phyloP scores from a whole-genome alignment of 2,113 vertebrate species.

The Mobula birostris region DNA sequence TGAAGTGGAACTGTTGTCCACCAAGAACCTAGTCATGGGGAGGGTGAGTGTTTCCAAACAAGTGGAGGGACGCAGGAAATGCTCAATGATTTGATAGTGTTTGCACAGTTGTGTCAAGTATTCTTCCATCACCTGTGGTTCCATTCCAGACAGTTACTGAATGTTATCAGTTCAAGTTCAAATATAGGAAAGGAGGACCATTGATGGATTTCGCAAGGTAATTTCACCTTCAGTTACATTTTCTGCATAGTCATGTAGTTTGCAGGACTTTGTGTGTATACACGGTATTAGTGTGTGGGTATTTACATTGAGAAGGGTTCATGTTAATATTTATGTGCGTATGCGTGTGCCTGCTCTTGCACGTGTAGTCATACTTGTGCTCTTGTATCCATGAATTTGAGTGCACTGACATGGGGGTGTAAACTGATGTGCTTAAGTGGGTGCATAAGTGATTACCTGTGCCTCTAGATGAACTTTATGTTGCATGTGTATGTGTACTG shows the following conservation, averaged over 20 bases:
- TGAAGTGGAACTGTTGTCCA: not conserved
- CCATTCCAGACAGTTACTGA: conserved; percentile 80
- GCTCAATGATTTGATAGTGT: not conserved
- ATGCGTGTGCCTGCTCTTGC: too few relatives aligned
- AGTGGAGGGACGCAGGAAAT: not conserved
- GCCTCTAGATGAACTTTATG: too few relatives aligned
- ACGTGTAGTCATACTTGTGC: not conserved
- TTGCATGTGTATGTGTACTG: too few relatives aligned
- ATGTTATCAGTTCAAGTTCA: conserved; percentile 90
- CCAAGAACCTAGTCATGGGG: not conserved
- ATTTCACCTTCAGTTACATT: conserved; percentile 38
- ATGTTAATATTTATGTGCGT: not conserved
- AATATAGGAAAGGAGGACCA: conserved; percentile 69
- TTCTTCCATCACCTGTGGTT: conserved; percentile 34
- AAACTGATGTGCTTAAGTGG: too few relatives aligned
- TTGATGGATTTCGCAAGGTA: conserved; percentile 83
- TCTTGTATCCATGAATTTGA: not conserved
- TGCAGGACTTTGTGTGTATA: not conserved
- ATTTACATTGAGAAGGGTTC: too few relatives aligned
- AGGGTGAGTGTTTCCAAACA: too few relatives aligned
- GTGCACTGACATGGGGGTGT: not conserved
- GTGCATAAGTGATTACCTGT: not conserved
- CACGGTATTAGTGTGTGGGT: too few relatives aligned
- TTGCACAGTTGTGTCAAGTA: not conserved
- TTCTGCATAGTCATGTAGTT: not conserved